Evolutionary conservation across 2,797 vertebrate species (phyloP).

Genomic region (Uromys caudimaculatus): DNA sequence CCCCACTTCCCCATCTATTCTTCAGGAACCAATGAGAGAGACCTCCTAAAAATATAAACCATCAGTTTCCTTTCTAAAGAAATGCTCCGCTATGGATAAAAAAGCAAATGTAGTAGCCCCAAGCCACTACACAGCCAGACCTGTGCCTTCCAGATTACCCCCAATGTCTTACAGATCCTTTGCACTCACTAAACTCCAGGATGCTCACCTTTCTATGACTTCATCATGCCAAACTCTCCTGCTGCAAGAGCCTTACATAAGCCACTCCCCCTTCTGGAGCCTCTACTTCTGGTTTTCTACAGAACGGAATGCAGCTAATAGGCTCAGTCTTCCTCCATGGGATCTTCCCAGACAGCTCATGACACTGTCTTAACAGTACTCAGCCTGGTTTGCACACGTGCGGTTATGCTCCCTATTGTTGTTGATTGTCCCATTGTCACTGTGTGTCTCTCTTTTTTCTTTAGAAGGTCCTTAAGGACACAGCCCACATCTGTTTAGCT

Average conservation of each 20-base stretch:
- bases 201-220: neutral
- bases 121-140: neutral
- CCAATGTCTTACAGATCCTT: neutral
- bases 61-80: neutral
- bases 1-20: neutral
- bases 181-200: neutral
- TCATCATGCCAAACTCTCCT: neutral
- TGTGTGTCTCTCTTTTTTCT: neutral
- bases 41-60: neutral
- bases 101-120: neutral
- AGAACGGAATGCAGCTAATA: neutral
- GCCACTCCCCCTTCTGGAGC: neutral
- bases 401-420: too few relatives aligned
- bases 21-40: neutral
- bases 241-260: neutral
- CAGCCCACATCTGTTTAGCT: neutral
- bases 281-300: neutral
- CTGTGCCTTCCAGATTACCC: neutral
- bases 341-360: neutral
- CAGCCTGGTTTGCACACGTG: too few relatives aligned
- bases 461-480: neutral
- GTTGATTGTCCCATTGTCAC: neutral
- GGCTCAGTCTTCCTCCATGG: neutral
- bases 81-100: neutral
- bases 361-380: neutral